phyloP scores from a whole-genome alignment of 1,140 invertebrate genomes.

The Platorchestia sp. region DNA sequence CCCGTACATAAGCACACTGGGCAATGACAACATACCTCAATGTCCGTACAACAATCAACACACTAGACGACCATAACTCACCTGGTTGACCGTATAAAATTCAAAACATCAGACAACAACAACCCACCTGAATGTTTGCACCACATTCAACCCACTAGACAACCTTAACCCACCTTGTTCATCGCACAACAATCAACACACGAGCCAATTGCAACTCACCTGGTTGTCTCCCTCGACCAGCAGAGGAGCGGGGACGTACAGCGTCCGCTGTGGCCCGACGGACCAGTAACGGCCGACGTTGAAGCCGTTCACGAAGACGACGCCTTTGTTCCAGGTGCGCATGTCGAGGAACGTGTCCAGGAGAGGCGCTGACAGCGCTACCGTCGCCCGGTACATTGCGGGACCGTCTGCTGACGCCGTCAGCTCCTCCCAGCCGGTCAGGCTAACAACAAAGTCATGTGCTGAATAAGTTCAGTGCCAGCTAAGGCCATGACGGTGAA shows the following conservation, averaged over 20 bases:
- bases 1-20: no score
- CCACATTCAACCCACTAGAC: neutral
- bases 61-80: neutral
- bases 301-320: slow-evolving; percentile 73
- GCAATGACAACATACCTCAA: neutral
- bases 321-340: slow-evolving; percentile 61
- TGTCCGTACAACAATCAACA: no score
- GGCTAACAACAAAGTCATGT: neutral
- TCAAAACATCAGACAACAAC: neutral
- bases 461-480: neutral
- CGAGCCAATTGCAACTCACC: slow-evolving; percentile 65
- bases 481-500: no score
- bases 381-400: slow-evolving; percentile 29
- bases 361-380: slow-evolving; percentile 27
- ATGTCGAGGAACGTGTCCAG: slow-evolving; percentile 64
- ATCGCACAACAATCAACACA: no score
- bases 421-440: slow-evolving; percentile 54
- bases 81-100: neutral
- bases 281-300: slow-evolving; percentile 74
- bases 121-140: no score
- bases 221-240: slow-evolving; percentile 71
- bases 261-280: slow-evolving; percentile 72
- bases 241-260: slow-evolving; percentile 73
- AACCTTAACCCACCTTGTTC: no score
- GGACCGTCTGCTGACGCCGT: neutral